phyloP scores from a whole-genome alignment of 1,140 invertebrate species.

The Drosophila dunni region DNA sequence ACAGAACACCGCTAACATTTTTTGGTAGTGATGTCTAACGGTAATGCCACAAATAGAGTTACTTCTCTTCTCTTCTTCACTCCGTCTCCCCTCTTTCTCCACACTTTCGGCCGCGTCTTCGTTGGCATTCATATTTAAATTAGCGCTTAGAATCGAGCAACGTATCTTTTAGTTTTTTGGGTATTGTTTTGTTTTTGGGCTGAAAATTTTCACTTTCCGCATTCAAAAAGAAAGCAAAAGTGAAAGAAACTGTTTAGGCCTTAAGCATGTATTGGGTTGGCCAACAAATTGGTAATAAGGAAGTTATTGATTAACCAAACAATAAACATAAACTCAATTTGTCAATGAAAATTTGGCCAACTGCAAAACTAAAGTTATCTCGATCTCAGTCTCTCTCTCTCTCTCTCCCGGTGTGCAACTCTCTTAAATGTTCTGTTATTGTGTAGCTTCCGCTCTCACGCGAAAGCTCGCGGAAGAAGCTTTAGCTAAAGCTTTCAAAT shows the following conservation, averaged over 20 bases:
- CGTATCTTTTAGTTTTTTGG: background rate
- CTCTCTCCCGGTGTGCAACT: background rate
- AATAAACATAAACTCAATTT: conserved; percentile 21
- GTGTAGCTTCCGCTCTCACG: background rate
- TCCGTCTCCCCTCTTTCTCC: background rate
- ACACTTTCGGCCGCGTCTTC: background rate
- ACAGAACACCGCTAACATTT: conserved; percentile 44
- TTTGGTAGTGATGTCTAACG: conserved; percentile 21
- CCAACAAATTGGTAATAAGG: conserved; percentile 6
- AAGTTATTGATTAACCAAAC: conserved; percentile 26
- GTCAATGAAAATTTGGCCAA: conserved; percentile 12
- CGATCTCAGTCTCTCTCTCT: background rate
- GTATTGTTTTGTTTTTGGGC: conserved; percentile 14
- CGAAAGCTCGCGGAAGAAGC: conserved; percentile 25
- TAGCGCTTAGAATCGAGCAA: conserved; percentile 28
- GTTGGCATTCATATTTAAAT: conserved; percentile 66
- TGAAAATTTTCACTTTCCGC: conserved; percentile 71
- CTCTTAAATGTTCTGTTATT: conserved; percentile 5
- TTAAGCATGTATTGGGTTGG: conserved; percentile 26
- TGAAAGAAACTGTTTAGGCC: conserved; percentile 60
- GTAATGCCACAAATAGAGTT: conserved; percentile 15
- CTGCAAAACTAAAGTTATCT: background rate
- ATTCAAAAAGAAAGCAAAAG: conserved; percentile 53
- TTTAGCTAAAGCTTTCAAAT: background rate
- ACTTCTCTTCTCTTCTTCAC: conserved; percentile 8